Evolutionary conservation across 1,140 invertebrate genomes (phyloP), one percentile per base, ranked within the genome.

Genomic region (Arctopsyche grandis): DNA sequence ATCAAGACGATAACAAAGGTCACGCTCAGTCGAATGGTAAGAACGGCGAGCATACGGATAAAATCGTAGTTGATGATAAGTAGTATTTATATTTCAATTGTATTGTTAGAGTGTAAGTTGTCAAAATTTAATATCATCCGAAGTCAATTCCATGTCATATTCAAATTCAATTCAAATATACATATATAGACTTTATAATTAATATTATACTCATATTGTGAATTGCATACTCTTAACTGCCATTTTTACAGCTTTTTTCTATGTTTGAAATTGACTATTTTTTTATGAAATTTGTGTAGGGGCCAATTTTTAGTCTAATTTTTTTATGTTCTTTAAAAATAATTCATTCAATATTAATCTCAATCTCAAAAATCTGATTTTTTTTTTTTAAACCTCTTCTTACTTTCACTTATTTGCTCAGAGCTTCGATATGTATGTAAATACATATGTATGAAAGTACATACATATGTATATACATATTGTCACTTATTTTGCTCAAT

Each of bases 131-230:
- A 21, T 71, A 71, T 46, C 16, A 44, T 9, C 26, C 26, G 9
- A 56, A 58, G 52, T 56, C 46, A 75, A 75, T 71, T 71, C 69
- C 24, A 66, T 66, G n/a, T 66, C 24, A 24, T 66, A 66, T 66
- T 66, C 63, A 26, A 66, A 26, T 14, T 38, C 29, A 38, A 38
- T 38, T 38, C n/a, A n/a, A n/a, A n/a, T n/a, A 56, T 56, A 14
- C 14, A 56, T 56, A 56, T 56, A 46, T 19, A 52, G 12, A 52
- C 1, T 52, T 12, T 69, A 44, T 69, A 69, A 29, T 9, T 38
- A n/a, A 63, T 66, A 5, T 66, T 66, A 14, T 66, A 66, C 26
- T 66, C 22, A 12, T 24, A 26, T 14, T 71, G 0, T 71, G 16
- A 5, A 16, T 46, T n/a, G 7, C 14, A 16, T 46, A 24, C 5